Evolutionary conservation across 2,888 invertebrate species (phyloP), one percentile per base, ranked within the genome.

Genomic region (Platynereis dumerilii): DNA sequence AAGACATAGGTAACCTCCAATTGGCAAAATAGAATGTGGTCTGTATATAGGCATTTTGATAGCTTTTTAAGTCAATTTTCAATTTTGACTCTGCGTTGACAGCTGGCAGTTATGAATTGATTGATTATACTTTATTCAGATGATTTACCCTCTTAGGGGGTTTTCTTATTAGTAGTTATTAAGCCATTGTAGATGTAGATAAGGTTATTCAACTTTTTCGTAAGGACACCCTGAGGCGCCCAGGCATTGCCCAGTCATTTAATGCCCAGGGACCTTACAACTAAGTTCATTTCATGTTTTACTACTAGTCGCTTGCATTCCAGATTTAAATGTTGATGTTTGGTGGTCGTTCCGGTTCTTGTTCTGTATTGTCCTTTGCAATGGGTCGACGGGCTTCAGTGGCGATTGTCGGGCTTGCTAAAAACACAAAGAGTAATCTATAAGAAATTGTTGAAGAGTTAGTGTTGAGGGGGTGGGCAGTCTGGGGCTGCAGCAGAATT

Each of bases 281-380:
- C 52, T 61, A 52, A 52, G 61, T 61, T 61, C 61, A 61, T 61
- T 61, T 61, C 29, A 55, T 55, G 48, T 60, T 60, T 61, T 52
- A 62, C 59, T 61, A 61, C 66, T 66, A 66, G 66, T 58, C 61
- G 66, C 66, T 66, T 66, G 66, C 66, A 66, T 66, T 66, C 61
- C 66, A 66, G 45, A 55, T 55, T 42, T 65, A 55, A 56, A 62
- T 62, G 62, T 62, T 62, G 62, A 62, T 62, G 62, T 62, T 60
- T 65, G 28, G 55, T 65, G 65, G 56, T 65, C 54, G 55, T 65
- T 65, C 59, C 48, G 44, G 55, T 61, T 61, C 54, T 52, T 61
- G 61, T 61, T 61, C 61, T 61, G 61, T 61, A 61, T 61, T 52
- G 61, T 52, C 29, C 55, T 61, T 52, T 24, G 52, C 61, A 54